Evolutionary conservation across 2,113 vertebrate species (phyloP).

Genomic region (Upupa epops): DNA sequence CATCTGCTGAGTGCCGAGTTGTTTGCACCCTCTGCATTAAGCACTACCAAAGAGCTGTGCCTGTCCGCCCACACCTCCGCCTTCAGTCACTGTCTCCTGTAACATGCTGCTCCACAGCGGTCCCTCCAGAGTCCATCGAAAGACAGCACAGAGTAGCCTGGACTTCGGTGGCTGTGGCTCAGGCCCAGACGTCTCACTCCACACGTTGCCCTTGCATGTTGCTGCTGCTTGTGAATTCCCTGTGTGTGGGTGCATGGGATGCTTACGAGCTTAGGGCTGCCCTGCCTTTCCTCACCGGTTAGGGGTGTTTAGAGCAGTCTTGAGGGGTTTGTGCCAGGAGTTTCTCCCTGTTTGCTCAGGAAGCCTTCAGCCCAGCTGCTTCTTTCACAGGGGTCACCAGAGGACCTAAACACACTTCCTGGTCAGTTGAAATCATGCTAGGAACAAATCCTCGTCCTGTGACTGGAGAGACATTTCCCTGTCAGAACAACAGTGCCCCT

Average conservation of each 20-base stretch:
- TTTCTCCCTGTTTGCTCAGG: background rate
- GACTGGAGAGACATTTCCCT: background rate
- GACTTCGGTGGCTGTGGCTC: constrained; percentile 53
- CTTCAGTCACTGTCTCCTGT: background rate
- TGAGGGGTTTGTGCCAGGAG: background rate
- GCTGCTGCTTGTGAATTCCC: constrained; percentile 30
- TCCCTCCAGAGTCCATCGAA: constrained; percentile 49
- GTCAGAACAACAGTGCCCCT: background rate
- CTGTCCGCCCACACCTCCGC: constrained; percentile 39
- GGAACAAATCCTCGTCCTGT: background rate
- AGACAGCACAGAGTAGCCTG: constrained; percentile 16
- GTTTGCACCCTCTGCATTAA: constrained; percentile 41
- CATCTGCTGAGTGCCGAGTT: constrained; percentile 27
- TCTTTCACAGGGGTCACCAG: background rate
- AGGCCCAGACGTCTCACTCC: background rate
- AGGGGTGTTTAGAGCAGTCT: background rate
- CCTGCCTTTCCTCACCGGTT: background rate
- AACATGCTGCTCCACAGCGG: background rate
- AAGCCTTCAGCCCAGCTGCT: background rate
- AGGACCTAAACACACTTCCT: background rate
- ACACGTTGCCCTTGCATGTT: constrained; percentile 58
- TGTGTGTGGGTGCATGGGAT: constrained; percentile 20
- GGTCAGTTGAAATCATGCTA: background rate
- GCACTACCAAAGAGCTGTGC: constrained; percentile 26
- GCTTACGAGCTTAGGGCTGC: background rate